phyloP scores from a whole-genome alignment of 2,113 vertebrate species.

The Barnardius zonarius region DNA sequence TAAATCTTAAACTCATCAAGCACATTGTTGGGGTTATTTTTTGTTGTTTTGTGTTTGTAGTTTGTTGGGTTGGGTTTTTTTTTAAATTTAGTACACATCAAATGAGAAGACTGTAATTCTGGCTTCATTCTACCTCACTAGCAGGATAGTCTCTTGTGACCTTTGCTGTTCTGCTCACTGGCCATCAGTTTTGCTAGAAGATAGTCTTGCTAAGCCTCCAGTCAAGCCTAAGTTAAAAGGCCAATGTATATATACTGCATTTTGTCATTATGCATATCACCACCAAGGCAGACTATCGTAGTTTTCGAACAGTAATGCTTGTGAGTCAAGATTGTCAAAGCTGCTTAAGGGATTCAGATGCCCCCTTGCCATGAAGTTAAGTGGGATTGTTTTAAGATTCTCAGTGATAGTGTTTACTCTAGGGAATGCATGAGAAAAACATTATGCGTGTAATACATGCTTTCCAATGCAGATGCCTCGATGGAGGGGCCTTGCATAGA shows the following conservation, averaged over 20 bases:
- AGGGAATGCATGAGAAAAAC: neutral
- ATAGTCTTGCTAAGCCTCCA: constrained; percentile 34
- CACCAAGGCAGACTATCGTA: constrained; percentile 22
- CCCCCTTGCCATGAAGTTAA: neutral
- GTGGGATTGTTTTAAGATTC: neutral
- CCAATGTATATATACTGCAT: constrained; percentile 1
- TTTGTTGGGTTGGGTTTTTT: neutral
- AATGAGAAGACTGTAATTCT: neutral
- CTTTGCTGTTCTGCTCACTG: neutral
- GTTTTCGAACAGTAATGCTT: constrained; percentile 36
- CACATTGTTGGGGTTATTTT: neutral
- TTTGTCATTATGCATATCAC: constrained; percentile 34
- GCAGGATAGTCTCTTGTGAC: neutral
- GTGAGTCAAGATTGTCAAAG: constrained; percentile 19
- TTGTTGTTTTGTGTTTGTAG: neutral
- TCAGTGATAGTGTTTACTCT: neutral
- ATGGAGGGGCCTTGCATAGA: neutral
- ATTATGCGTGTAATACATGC: neutral
- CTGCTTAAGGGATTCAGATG: constrained; percentile 2
- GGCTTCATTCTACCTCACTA: neutral
- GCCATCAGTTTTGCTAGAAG: constrained; percentile 32
- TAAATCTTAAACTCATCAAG: constrained; percentile 35
- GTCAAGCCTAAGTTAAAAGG: neutral
- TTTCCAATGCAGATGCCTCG: neutral
- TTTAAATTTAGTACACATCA: neutral